Base-by-base conservation (phyloP, 2,113 vertebrate genomes). In the Cyprinus carpio region DNA sequence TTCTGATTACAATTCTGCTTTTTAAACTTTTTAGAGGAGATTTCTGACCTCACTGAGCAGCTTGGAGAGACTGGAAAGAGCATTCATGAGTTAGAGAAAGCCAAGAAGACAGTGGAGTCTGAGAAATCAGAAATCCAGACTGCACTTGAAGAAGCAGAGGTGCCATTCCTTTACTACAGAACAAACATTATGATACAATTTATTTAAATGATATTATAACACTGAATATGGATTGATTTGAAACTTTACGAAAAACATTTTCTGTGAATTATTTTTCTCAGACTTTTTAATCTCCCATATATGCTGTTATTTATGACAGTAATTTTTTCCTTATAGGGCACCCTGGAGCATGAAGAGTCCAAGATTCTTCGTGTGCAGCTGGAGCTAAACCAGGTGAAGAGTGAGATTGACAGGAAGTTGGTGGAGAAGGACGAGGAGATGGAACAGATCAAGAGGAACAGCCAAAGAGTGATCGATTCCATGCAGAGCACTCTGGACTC, bases 341-440 rank as follows among this genome's bases (percentile, higher is more conserved):
- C 83, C 16, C 43, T 85, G 31, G 83, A 85, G 29, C 95, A 94
- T 0, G 95, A 96, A 87, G 95, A 96, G 79, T 93, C 92, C 87
- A 96, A 96, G 93, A 95, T 96, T 84, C 92, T 95, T 72, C 89
- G 93, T 16, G 86, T 96, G 76, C 95, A 93, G 89, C 90, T 90
- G 9, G 95, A 96, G 84, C 18, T 96, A 76, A 93, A 92, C 2
- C 93, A 95, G 58, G 91, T 96, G 20, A 96, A 95, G 83, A 92
- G 94, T 62, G 95, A 96, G 87, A 92, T 95, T 2, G 93, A 92
- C 4, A 93, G 93, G 40, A 95, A 94, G 87, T 87, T 94, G 0
- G 91, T 91, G 0, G 95, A 96, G 89, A 96, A 96, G 78, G 95
- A 95, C 1, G 94, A 96, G 34, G 95, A 96, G 90, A 93, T 94